Evolutionary conservation across 2,888 invertebrate genomes (phyloP), one percentile per base, ranked within the genome.

Genomic region (Elmis aenea): DNA sequence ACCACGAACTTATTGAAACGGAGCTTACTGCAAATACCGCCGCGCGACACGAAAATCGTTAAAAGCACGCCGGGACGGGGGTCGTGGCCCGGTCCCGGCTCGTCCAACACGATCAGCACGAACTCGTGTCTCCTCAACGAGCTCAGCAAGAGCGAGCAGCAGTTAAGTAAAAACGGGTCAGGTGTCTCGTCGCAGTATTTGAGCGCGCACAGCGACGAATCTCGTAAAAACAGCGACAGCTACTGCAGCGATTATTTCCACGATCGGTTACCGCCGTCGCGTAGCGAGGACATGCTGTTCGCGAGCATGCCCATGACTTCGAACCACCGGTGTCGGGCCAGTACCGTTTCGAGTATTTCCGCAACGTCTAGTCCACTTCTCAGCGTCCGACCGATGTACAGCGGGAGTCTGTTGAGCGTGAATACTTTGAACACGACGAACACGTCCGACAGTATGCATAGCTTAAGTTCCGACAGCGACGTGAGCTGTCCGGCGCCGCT

Each of bases 81-180:
- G 0, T 87, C 87, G 2, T 90, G 89, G 89, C 88, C 89, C 0
- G 89, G 89, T 0, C 88, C 88, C 0, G 83, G 81, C 24, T 65
- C 72, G 3, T 70, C 70, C 1, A 76, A 75, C 1, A 72, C 74
- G 27, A 66, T 75, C 24, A 64, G 72, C 50, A 64, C 73, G 46
- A 60, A 71, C 2, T 46, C 48, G 10, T 59, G 51, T 13, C 48
- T 64, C n/a, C 13, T 42, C 9, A 62, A 54, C 34, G 88, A 89
- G 54, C 81, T 88, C 54, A 88, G 88, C 48, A 87, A 88, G 61
- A 88, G 88, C 14, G 89, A 89, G 54, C 89, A 89, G 57, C 83
- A 84, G 45, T 57, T 85, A 3, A 75, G 76, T 50, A 61, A 74
- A 10, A 70, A 75, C 24, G 75, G 75, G 46, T 68, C 32, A 9